Percentiles rank a stretch among this genome's conserved stretches.
Evolutionary conservation across 2,113 vertebrate genomes (phyloP).

Genomic region (Nicator chloris): DNA sequence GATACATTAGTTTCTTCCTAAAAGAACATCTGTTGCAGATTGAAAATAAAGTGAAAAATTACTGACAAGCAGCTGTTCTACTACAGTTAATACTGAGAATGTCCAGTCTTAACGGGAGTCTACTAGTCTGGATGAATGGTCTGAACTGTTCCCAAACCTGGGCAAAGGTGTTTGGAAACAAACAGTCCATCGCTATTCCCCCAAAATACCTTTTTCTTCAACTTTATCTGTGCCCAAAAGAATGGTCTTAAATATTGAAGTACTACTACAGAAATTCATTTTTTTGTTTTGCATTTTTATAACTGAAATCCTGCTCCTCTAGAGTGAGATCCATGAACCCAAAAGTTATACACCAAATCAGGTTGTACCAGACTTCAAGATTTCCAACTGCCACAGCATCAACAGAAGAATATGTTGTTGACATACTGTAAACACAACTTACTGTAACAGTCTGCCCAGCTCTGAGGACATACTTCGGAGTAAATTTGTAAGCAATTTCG

Average conservation of each 20-base stretch:
- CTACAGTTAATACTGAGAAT: neutral
- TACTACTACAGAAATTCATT: neutral
- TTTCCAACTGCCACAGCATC: neutral
- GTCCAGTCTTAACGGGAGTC: neutral
- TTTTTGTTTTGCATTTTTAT: neutral
- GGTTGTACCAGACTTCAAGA: neutral
- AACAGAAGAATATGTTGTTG: neutral
- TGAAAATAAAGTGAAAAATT: neutral
- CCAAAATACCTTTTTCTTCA: neutral
- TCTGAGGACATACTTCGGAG: slow-evolving; percentile 92
- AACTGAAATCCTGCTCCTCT: neutral
- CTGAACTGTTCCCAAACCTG: neutral
- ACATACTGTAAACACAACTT: slow-evolving; percentile 51
- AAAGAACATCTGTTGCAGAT: neutral
- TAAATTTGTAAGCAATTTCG: slow-evolving; percentile 92
- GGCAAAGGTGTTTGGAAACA: neutral
- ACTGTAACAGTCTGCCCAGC: slow-evolving; percentile 92
- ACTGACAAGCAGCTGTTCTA: neutral
- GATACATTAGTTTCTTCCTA: neutral
- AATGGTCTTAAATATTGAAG: neutral
- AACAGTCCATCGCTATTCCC: neutral
- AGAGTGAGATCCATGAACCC: neutral
- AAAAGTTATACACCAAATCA: too few relatives aligned
- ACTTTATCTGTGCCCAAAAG: neutral
- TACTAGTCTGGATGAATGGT: neutral